A percentile compares a stretch with the other conserved stretches of the same genome.
Conservation (phyloP, 2,113 vertebrate genomes). For the Cochlearius cochlearius region DNA sequence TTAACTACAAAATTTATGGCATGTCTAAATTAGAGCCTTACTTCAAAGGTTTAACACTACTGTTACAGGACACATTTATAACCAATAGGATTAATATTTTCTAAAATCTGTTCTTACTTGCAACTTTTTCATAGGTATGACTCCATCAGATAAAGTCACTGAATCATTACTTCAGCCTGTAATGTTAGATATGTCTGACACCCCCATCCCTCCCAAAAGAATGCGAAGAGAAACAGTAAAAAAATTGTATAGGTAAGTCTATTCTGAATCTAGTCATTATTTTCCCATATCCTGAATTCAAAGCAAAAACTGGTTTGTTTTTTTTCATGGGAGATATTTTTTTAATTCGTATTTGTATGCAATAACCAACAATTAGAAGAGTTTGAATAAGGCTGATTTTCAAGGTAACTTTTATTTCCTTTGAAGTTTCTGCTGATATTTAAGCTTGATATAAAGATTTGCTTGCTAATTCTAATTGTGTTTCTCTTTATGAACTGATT, state of each 20-base stretch:
- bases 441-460: background rate
- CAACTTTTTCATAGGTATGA: constrained; percentile 70
- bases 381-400: background rate
- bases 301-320: background rate
- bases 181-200: constrained; percentile 46
- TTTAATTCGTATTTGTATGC: background rate
- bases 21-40: background rate
- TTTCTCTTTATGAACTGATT: background rate
- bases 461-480: background rate
- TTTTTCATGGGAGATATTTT: background rate
- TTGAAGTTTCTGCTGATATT: background rate
- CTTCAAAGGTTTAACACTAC: background rate
- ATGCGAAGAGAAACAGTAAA: constrained; percentile 71
- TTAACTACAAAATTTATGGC: background rate
- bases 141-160: constrained; percentile 59
- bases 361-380: background rate
- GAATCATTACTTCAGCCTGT: constrained; percentile 38
- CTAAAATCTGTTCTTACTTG: background rate
- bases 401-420: background rate
- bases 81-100: background rate
- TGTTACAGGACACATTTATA: background rate
- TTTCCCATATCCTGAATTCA: background rate
- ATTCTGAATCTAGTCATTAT: background rate
- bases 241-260: constrained; percentile 61
- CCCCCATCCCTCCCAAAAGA: constrained; percentile 74